Conservation (phyloP, 2,888 invertebrate species). For the Andrena chrysosceles region DNA sequence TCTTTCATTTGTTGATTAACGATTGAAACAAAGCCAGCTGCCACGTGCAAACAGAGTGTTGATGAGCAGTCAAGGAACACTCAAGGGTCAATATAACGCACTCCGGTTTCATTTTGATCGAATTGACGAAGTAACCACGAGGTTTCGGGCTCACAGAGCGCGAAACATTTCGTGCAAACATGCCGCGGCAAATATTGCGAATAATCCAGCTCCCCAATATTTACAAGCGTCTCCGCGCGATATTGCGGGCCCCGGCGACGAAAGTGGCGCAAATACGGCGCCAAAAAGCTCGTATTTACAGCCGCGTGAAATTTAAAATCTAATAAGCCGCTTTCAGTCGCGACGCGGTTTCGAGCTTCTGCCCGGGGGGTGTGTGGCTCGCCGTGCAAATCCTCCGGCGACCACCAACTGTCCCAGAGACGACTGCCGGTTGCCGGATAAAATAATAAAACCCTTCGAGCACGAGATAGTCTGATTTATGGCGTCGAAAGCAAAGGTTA, state of each 20-base stretch:
- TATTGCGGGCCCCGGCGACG: not conserved
- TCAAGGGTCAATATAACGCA: not conserved
- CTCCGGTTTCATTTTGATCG: not conserved
- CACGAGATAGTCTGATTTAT: slow-evolving; percentile 82
- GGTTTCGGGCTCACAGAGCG: not conserved
- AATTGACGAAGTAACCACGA: not conserved
- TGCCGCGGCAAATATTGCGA: not conserved
- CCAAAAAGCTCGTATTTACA: not conserved
- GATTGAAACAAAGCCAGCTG: no score
- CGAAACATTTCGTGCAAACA: not conserved
- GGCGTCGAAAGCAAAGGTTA: slow-evolving; percentile 80
- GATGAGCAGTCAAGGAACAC: no score
- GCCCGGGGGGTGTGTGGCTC: not conserved
- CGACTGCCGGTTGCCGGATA: slow-evolving; percentile 65
- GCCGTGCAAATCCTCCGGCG: not conserved
- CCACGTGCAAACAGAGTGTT: no score
- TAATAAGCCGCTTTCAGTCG: slow-evolving; percentile 35
- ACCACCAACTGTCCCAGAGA: slow-evolving; percentile 22
- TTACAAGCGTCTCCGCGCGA: not conserved
- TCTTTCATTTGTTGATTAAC: not conserved
- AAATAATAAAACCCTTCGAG: slow-evolving; percentile 77
- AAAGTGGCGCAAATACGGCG: not conserved
- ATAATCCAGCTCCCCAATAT: slow-evolving; percentile 10
- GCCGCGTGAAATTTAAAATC: slow-evolving; percentile 41
- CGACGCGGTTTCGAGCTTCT: not conserved